Percentiles rank a stretch among this genome's conserved stretches.
Conservation (phyloP, 2,888 invertebrate genomes). For the Notodonta ziczac region DNA sequence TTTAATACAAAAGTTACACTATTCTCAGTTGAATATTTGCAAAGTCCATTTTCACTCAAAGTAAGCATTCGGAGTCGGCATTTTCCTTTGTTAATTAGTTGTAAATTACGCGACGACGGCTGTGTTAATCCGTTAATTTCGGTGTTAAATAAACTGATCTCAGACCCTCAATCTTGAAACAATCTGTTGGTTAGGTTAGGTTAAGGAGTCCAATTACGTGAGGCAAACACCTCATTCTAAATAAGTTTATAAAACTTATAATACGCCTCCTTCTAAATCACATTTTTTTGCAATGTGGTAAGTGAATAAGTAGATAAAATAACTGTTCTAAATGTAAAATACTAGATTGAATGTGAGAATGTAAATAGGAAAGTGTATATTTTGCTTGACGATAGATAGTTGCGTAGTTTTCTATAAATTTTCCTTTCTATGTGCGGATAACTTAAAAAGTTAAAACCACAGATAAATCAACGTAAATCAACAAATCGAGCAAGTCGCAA, state of each 20-base stretch:
- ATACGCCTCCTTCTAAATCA: too few relatives aligned
- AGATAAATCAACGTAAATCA: background rate
- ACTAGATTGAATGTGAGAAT: too few relatives aligned
- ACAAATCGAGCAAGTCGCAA: slow-evolving; percentile 15
- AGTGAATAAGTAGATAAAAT: too few relatives aligned
- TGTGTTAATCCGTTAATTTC: slow-evolving; percentile 75
- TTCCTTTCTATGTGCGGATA: background rate
- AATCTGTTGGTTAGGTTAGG: slow-evolving; percentile 21
- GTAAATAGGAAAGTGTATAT: too few relatives aligned
- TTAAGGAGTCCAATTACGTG: slow-evolving; percentile 11
- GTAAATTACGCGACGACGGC: slow-evolving; percentile 79
- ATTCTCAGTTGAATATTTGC: slow-evolving; percentile 72
- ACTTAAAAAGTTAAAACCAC: background rate
- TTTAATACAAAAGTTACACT: slow-evolving; percentile 81
- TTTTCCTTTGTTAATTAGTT: slow-evolving; percentile 82
- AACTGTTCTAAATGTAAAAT: too few relatives aligned
- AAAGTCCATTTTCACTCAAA: slow-evolving; percentile 76
- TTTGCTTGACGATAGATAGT: too few relatives aligned
- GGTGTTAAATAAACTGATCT: slow-evolving; percentile 51
- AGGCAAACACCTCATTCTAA: background rate
- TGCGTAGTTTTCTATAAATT: background rate
- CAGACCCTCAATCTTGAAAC: slow-evolving; percentile 24
- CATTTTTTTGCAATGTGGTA: too few relatives aligned
- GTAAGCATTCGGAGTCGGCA: slow-evolving; percentile 73
- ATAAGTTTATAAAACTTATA: background rate